These are phyloP conservation scores for Centrocercus urophasianus DNA, from an alignment of 2,113 vertebrate species.

Conservation along the genomic window DNA sequence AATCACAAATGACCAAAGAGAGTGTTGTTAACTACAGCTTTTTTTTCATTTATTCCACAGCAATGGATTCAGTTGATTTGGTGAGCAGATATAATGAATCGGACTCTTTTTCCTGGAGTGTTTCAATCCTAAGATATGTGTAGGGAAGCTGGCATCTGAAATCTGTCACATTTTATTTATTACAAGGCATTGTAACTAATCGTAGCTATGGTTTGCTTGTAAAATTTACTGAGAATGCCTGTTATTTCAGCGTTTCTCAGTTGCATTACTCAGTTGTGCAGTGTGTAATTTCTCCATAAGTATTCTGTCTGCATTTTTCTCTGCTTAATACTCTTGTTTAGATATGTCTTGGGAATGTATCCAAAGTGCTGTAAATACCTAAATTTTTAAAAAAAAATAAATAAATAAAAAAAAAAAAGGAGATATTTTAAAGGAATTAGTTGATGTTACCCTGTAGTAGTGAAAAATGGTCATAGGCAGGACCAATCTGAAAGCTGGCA, in stretches of 20 bases:
- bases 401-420: too few relatives aligned
- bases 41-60: background rate
- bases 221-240: background rate
- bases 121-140: background rate
- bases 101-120: background rate
- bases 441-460: too few relatives aligned
- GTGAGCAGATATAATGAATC: background rate
- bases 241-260: background rate
- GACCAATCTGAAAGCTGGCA: too few relatives aligned
- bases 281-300: background rate
- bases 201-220: background rate
- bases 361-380: background rate
- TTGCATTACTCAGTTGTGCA: background rate
- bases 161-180: background rate
- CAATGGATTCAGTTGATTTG: background rate
- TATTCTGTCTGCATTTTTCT: background rate
- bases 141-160: background rate
- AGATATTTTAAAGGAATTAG: too few relatives aligned
- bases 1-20: background rate
- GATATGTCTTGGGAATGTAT: background rate
- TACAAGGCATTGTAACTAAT: background rate
- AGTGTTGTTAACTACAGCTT: background rate
- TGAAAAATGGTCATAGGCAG: too few relatives aligned
- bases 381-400: background rate
- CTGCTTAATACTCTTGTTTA: background rate